Conservation (phyloP, 2,113 vertebrate genomes). For the Cavia aperea region DNA sequence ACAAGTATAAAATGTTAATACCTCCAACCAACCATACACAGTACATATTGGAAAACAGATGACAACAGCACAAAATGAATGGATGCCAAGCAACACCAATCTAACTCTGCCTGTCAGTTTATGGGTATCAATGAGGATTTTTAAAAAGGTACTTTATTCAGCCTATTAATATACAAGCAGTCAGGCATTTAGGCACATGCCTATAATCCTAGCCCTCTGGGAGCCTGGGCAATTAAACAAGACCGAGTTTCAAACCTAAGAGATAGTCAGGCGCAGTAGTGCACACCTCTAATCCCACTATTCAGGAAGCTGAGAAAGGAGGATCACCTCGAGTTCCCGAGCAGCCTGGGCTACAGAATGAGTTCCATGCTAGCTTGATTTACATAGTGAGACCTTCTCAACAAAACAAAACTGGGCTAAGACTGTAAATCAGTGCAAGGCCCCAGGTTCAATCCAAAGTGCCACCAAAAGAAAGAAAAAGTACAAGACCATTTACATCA, state of each 20-base stretch:
- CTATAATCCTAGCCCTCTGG: not conserved
- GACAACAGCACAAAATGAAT: not conserved
- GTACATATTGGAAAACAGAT: not conserved
- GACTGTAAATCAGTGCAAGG: not conserved
- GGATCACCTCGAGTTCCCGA: not conserved
- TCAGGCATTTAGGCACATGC: not conserved
- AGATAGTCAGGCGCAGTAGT: not conserved
- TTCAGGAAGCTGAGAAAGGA: not conserved
- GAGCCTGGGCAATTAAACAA: not conserved
- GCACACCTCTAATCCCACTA: not conserved
- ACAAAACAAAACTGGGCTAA: not conserved
- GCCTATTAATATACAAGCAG: not conserved
- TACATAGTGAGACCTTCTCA: not conserved
- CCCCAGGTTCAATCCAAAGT: not conserved
- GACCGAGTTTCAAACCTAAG: not conserved
- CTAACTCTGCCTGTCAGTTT: not conserved
- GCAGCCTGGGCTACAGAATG: not conserved
- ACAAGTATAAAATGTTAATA: not conserved
- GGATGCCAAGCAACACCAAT: not conserved
- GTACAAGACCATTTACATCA: not conserved
- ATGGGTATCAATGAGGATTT: not conserved
- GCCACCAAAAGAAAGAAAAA: not conserved
- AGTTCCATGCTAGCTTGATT: not conserved
- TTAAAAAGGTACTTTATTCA: not conserved
- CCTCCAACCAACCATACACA: not conserved